A percentile compares a stretch with the other conserved stretches of the same genome.
Conservation (phyloP, 2,888 invertebrate species). For the Melinopterus prodromus region DNA sequence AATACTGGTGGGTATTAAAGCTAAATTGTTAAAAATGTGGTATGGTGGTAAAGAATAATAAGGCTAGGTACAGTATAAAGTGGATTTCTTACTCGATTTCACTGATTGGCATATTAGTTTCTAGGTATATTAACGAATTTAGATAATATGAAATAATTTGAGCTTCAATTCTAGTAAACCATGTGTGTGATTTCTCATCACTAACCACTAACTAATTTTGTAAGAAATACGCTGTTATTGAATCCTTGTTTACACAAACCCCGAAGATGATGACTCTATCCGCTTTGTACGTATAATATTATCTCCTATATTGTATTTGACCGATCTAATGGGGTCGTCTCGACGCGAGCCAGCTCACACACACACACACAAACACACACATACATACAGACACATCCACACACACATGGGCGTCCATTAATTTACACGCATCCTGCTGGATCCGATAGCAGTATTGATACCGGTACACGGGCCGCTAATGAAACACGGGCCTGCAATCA, state of each 20-base stretch:
- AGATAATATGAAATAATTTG: no score
- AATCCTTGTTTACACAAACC: neutral
- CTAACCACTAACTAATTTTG: no score
- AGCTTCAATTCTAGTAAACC: no score
- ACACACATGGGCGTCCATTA: constrained; percentile 42
- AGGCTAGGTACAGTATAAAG: no score
- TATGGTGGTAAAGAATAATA: no score
- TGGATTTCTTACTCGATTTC: no score
- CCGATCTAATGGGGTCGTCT: neutral
- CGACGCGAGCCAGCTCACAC: neutral
- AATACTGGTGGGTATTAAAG: no score
- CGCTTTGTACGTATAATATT: neutral
- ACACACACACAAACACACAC: constrained; percentile 8
- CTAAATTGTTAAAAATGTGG: no score
- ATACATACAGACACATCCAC: constrained; percentile 24
- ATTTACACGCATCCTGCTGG: constrained; percentile 45
- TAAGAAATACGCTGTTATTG: neutral
- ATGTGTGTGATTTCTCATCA: no score
- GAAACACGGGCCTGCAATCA: constrained; percentile 60
- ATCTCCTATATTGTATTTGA: neutral
- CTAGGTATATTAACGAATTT: no score
- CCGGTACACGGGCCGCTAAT: constrained; percentile 56
- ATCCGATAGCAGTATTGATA: constrained; percentile 51
- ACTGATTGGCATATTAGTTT: no score
- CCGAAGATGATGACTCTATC: neutral